Conservation (phyloP, 2,113 vertebrate species). For the Lagopus muta region DNA sequence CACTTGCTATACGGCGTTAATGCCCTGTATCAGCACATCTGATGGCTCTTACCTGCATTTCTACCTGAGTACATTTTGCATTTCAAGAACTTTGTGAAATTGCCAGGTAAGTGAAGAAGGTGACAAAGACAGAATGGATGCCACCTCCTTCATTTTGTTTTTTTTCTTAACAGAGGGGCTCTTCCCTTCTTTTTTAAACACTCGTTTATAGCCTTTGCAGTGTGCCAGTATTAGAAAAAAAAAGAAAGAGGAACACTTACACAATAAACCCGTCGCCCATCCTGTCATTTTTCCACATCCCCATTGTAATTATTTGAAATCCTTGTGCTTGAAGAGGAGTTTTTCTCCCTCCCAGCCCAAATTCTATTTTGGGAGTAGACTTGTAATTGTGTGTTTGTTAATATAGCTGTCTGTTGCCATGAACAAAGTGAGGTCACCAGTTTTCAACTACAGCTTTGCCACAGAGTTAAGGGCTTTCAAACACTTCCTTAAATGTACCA, state of each 20-base stretch:
- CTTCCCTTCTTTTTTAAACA: background rate
- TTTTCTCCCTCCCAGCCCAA: conserved; percentile 21
- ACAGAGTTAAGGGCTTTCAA: background rate
- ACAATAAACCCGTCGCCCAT: conserved; percentile 8
- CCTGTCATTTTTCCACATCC: conserved; percentile 41
- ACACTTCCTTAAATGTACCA: background rate
- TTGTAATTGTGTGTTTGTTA: conserved; percentile 62
- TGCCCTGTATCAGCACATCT: background rate
- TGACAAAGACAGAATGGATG: background rate
- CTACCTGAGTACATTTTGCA: background rate
- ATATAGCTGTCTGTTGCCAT: conserved; percentile 66
- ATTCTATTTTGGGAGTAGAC: conserved; percentile 53
- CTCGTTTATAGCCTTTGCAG: background rate
- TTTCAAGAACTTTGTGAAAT: background rate
- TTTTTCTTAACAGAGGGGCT: background rate
- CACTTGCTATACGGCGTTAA: background rate
- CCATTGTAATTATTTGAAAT: conserved; percentile 57
- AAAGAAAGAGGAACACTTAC: background rate
- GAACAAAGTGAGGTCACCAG: conserved; percentile 63
- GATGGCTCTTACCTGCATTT: background rate
- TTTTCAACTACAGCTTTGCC: conserved; percentile 20
- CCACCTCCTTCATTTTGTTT: background rate
- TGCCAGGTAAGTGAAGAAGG: background rate
- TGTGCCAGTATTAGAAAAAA: background rate
- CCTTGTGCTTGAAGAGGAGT: background rate